Percentiles rank a stretch among this genome's conserved stretches.
These are phyloP conservation scores for Sterrhoptilus dennistouni DNA, from an alignment of 2,113 vertebrate species.

Conservation along the genomic window DNA sequence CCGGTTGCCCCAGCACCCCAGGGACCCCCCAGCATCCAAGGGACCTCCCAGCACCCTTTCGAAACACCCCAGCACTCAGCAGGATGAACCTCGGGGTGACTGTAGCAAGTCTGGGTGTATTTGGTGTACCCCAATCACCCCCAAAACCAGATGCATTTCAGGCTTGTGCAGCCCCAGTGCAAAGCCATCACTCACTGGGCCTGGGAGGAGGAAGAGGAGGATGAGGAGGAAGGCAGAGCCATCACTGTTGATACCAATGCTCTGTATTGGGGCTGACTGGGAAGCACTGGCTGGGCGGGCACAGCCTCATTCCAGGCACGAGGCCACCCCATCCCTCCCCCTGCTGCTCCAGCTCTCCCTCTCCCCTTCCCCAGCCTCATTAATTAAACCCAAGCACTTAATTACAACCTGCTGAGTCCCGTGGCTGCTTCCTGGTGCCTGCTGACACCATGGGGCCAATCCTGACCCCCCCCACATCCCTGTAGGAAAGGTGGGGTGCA, in stretches of 20 bases:
- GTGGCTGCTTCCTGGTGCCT: background rate
- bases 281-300: background rate
- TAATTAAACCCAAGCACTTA: conserved; percentile 3
- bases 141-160: background rate
- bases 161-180: background rate
- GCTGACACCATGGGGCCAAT: background rate
- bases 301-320: background rate
- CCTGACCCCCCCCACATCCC: background rate
- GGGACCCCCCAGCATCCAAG: background rate
- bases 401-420: background rate
- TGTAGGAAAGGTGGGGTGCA: rapidly evolving
- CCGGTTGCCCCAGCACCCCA: background rate
- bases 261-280: background rate
- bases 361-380: background rate
- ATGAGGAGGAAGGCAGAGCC: background rate
- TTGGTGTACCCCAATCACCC: background rate
- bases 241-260: background rate
- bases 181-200: rapidly evolving
- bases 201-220: background rate
- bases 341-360: background rate
- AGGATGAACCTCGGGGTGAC: rapidly evolving
- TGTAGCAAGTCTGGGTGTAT: background rate
- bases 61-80: background rate
- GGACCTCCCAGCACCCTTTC: background rate
- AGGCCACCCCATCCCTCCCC: background rate